Conservation (phyloP, 2,113 vertebrate genomes). For the Halichoeres trimaculatus region DNA sequence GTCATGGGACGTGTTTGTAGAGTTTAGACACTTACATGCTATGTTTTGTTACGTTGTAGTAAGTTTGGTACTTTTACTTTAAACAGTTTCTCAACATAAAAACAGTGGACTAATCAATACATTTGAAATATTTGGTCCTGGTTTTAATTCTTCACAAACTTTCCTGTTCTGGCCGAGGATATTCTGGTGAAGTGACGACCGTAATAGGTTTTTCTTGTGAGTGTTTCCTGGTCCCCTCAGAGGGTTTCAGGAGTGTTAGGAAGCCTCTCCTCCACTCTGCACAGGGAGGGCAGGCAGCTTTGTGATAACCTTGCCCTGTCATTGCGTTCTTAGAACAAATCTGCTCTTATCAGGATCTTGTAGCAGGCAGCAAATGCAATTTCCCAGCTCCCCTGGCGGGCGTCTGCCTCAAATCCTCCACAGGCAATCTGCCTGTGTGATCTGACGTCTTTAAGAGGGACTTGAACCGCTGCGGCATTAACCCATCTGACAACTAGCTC, state of each 20-base stretch:
- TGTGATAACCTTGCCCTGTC: constrained; percentile 84
- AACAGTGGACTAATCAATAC: no score
- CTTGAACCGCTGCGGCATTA: constrained; percentile 73
- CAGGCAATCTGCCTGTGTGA: constrained; percentile 78
- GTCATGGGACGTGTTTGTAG: no score
- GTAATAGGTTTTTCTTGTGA: constrained; percentile 9
- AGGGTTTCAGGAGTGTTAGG: constrained; percentile 37
- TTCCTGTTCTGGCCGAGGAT: not conserved
- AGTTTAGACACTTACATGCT: no score
- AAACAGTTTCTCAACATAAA: no score
- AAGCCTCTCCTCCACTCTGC: constrained; percentile 29
- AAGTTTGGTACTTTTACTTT: no score
- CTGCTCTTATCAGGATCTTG: constrained; percentile 83
- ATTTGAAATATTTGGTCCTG: not conserved
- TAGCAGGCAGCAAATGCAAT: constrained; percentile 80
- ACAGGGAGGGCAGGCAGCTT: constrained; percentile 58
- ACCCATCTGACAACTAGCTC: constrained; percentile 73
- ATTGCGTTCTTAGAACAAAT: constrained; percentile 84
- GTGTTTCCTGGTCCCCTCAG: constrained; percentile 24
- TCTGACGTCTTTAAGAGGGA: constrained; percentile 82
- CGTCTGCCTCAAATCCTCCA: constrained; percentile 73
- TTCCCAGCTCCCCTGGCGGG: constrained; percentile 65
- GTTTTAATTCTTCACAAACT: not conserved
- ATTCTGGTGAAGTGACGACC: not conserved
- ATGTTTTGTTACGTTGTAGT: no score